phyloP scores from a whole-genome alignment of 1,140 invertebrate genomes.

The Aphelenchoides besseyi region DNA sequence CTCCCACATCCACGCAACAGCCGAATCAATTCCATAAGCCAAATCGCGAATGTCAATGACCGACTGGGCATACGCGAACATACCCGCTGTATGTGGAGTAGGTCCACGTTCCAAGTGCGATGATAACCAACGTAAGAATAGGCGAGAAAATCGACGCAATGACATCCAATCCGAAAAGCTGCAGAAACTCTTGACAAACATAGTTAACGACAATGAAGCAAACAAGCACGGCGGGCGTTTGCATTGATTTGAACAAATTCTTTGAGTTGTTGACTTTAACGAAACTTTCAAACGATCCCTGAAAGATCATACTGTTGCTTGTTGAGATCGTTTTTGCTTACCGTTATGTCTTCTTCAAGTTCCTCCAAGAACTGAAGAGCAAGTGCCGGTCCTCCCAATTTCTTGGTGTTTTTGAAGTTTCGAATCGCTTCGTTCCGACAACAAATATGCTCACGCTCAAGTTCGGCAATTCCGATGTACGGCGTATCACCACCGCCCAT shows the following conservation, averaged over 20 bases:
- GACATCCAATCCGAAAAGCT: conserved; percentile 52
- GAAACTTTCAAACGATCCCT: conserved; percentile 56
- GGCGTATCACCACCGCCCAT: conserved; percentile 68
- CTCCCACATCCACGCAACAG: conserved; percentile 44
- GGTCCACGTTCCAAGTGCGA: conserved; percentile 48
- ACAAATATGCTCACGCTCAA: conserved; percentile 50
- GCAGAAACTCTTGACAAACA: conserved; percentile 61
- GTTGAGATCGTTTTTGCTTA: conserved; percentile 18
- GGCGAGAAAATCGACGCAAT: conserved; percentile 57
- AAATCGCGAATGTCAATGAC: not conserved
- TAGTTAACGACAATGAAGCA: conserved; percentile 54
- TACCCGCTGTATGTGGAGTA: conserved; percentile 60
- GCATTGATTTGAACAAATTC: conserved; percentile 63
- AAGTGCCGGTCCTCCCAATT: conserved; percentile 59
- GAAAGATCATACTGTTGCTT: conserved; percentile 13
- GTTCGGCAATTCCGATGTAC: conserved; percentile 51
- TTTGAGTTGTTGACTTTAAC: conserved; percentile 57
- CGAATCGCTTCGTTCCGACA: conserved; percentile 45
- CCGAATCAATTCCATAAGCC: conserved; percentile 31
- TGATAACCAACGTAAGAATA: conserved; percentile 47
- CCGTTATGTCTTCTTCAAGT: conserved; percentile 58
- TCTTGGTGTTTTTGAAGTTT: conserved; percentile 54
- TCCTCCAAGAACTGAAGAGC: conserved; percentile 55
- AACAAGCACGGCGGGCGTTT: conserved; percentile 60
- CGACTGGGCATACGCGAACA: conserved; percentile 31